Percentiles rank a stretch among this genome's conserved stretches.
phyloP scores from a whole-genome alignment of 1,140 invertebrate genomes.

The Drepana arcuata region DNA sequence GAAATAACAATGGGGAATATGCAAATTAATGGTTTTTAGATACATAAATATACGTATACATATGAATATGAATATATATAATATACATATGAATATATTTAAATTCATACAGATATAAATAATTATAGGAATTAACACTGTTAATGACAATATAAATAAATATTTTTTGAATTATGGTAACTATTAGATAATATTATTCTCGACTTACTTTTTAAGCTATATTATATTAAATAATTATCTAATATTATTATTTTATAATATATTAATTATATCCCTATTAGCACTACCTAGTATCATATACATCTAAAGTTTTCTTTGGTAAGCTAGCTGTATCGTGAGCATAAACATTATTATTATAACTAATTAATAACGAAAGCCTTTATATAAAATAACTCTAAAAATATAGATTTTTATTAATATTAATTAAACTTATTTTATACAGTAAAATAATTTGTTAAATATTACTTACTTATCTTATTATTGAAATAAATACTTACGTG shows the following conservation, averaged over 20 bases:
- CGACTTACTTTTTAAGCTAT: too few relatives aligned
- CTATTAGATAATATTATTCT: constrained; percentile 3
- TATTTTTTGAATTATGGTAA: constrained; percentile 4
- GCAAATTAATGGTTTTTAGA: too few relatives aligned
- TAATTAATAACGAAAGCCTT: constrained; percentile 2
- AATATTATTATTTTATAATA: constrained; percentile 9
- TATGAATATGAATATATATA: too few relatives aligned
- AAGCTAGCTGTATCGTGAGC: constrained; percentile 49
- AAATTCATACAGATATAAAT: background rate
- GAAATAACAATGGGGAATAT: too few relatives aligned
- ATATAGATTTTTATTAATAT: background rate
- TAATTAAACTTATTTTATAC: constrained; percentile 1
- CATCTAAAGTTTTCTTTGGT: constrained; percentile 45
- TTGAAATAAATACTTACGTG: too few relatives aligned
- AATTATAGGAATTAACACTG: too few relatives aligned
- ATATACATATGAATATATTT: background rate
- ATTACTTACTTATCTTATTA: constrained; percentile 4
- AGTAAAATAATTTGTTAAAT: constrained; percentile 1
- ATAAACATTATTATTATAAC: constrained; percentile 5
- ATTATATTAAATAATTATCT: too few relatives aligned
- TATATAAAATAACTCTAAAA: constrained; percentile 3
- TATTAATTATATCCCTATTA: constrained; percentile 11
- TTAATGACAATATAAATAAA: background rate
- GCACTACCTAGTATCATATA: too few relatives aligned
- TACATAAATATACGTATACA: constrained; percentile 2